phyloP scores from a whole-genome alignment of 2,888 invertebrate species.

The Xestia ashworthii region DNA sequence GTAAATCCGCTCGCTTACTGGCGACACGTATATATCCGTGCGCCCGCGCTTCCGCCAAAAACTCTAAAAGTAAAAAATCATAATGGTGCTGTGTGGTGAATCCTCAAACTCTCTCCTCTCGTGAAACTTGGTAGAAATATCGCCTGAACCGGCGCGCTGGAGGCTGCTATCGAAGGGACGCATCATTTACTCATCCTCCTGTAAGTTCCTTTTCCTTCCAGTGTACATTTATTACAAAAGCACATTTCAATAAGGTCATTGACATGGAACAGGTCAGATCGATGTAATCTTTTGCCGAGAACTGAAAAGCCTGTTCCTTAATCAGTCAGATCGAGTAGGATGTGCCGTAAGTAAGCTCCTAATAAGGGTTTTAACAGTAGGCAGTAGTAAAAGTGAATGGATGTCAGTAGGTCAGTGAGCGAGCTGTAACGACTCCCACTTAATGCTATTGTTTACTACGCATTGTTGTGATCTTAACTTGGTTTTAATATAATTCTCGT shows the following conservation, averaged over 20 bases:
- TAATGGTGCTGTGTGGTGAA: too few species aligned
- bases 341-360: not conserved
- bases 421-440: not conserved
- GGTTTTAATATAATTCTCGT: too few species aligned
- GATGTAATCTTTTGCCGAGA: not conserved
- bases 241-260: not conserved
- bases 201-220: too few species aligned
- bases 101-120: too few species aligned
- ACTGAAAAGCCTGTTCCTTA: not conserved
- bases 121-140: too few species aligned
- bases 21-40: too few species aligned
- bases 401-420: slow-evolving; percentile 1
- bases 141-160: too few species aligned
- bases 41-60: too few species aligned
- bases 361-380: not conserved
- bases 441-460: not conserved
- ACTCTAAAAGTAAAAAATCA: too few species aligned
- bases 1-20: too few species aligned
- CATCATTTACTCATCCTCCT: too few species aligned
- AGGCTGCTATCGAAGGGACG: too few species aligned
- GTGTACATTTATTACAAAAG: not conserved
- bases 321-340: not conserved
- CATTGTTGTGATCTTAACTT: slow-evolving; percentile 8
- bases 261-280: not conserved
- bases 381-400: slow-evolving; percentile 6